Evolutionary conservation across 2,797 vertebrate species (phyloP).

Genomic region (Danio albolineatus): DNA sequence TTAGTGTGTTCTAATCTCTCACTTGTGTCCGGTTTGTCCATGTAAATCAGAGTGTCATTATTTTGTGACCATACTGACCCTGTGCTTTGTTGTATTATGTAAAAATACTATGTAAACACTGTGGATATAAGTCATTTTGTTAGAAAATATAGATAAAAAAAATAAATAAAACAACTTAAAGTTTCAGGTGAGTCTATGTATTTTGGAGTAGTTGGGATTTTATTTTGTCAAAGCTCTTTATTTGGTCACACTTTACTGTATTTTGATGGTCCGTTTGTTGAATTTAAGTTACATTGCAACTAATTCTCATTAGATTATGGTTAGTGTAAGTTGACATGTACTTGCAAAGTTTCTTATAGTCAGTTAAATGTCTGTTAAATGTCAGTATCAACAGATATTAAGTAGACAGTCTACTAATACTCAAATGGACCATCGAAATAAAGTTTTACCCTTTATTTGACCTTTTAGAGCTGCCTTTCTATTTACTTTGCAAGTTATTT

Average conservation of each 20-base stretch:
- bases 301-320: too few relatives aligned
- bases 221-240: background rate
- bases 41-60: constrained; percentile 15
- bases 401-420: too few relatives aligned
- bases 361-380: too few relatives aligned
- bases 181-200: background rate
- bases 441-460: too few relatives aligned
- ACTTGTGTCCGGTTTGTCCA: constrained; percentile 11
- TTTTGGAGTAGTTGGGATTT: constrained; percentile 14
- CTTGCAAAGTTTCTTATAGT: too few relatives aligned
- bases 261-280: too few relatives aligned
- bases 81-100: constrained; percentile 47
- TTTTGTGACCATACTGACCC: constrained; percentile 37
- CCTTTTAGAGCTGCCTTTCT: background rate
- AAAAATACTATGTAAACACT: constrained; percentile 46
- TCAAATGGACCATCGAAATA: too few relatives aligned
- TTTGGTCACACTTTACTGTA: too few relatives aligned
- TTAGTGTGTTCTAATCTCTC: constrained; percentile 24
- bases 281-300: too few relatives aligned
- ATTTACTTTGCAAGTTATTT: too few relatives aligned
- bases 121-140: constrained; percentile 48
- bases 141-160: constrained; percentile 51
- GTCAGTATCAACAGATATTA: too few relatives aligned
- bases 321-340: too few relatives aligned
- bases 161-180: constrained; percentile 23